phyloP scores from a whole-genome alignment of 2,113 vertebrate species.

The Pterophyllum scalare region DNA sequence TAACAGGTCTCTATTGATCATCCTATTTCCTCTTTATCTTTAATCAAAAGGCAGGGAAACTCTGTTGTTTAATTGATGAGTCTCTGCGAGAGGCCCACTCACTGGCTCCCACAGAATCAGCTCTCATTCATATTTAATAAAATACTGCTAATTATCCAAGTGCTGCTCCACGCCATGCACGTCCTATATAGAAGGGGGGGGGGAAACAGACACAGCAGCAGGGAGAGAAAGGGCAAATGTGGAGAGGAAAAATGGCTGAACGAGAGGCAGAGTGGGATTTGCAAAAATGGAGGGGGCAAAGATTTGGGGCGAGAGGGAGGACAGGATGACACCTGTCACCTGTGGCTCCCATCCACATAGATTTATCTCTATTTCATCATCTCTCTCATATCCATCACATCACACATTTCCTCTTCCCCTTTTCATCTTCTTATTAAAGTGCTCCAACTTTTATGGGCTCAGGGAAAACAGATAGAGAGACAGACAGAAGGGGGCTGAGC shows the following conservation, averaged over 20 bases:
- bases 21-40: constrained; percentile 80
- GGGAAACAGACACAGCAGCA: constrained; percentile 10
- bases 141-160: constrained; percentile 75
- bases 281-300: neutral
- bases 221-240: constrained; percentile 2
- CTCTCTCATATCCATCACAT: constrained; percentile 63
- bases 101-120: constrained; percentile 71
- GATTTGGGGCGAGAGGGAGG: constrained; percentile 17
- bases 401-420: constrained; percentile 46
- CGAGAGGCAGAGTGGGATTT: constrained; percentile 26
- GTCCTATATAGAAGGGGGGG: constrained; percentile 48
- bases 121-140: constrained; percentile 79
- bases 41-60: constrained; percentile 80
- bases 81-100: constrained; percentile 67
- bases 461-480: constrained; percentile 20
- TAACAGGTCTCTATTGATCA: constrained; percentile 78
- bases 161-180: constrained; percentile 30
- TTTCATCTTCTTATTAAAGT: constrained; percentile 68
- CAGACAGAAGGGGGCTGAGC: neutral
- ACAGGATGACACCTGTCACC: constrained; percentile 62
- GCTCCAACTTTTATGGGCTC: constrained; percentile 65
- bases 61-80: constrained; percentile 83
- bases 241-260: constrained; percentile 16
- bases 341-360: constrained; percentile 58
- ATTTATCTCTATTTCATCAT: constrained; percentile 66